Evolutionary conservation across 2,888 invertebrate genomes (phyloP), one percentile per base, ranked within the genome.

Genomic region (Dioctria rufipes): DNA sequence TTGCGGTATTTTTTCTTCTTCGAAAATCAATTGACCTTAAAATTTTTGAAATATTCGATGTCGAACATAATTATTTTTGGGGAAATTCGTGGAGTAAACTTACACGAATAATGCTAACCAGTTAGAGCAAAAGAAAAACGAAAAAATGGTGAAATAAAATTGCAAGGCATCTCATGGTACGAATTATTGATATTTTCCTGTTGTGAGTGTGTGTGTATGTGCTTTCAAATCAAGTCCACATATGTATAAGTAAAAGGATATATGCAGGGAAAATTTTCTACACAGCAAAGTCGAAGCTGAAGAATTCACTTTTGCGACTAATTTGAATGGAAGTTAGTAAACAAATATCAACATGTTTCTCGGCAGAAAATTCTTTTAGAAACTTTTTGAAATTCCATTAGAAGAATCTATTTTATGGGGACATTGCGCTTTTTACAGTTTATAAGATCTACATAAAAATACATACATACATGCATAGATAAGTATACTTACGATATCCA

Each of bases 401-500:
- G 46, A 9, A 51, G 11, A 25, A 25, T 25, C 77, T 63, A 63
- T 37, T 42, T 63, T 63, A 46, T 46, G 37, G 40, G 63, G 46
- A 63, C 63, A 61, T 77, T 77, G 77, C 63, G 77, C 77, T 77
- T 77, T 75, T 77, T 63, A 37, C 13, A n/a, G 60, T 42, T 63
- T 63, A 40, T 43, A 69, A 42, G 66, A 40, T 66, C 42, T 60
- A 46, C 37, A 75, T 25, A 25, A 2, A 25, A 25, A 25, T 25
- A 25, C 25, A 25, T 25, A 25, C 25, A 25, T 25, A 2, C 25
- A 25, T 25, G 2, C 1, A 25, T 25, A n/a, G n/a, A 25, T 25
- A 25, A 25, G 25, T 1, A 25, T 85, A 94, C 96, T 96, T 90
- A 96, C 96, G 96, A 96, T 86, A 97, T 96, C 96, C 96, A 96